Percentiles rank a stretch among this genome's conserved stretches.
Conservation (phyloP, 2,113 vertebrate genomes). For the Pelecanoides urinatrix region DNA sequence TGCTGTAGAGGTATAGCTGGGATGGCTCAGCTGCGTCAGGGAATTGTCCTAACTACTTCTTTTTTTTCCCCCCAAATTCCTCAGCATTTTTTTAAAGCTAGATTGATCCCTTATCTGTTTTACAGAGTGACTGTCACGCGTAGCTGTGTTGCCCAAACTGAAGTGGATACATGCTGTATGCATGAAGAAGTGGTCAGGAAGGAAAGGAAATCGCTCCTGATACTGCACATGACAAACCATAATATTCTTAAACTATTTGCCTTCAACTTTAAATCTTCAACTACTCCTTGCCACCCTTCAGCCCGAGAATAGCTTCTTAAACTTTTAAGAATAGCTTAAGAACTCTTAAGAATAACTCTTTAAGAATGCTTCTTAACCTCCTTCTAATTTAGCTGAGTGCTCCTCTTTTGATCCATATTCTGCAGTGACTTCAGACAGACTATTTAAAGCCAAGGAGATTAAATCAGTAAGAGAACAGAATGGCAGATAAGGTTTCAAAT, state of each 20-base stretch:
- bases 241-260: neutral
- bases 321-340: neutral
- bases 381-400: neutral
- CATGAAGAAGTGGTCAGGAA: neutral
- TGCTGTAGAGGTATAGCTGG: neutral
- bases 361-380: neutral
- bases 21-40: neutral
- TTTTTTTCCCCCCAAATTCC: neutral
- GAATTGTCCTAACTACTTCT: neutral
- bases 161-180: rapidly evolving
- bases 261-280: neutral
- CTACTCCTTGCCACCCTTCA: neutral
- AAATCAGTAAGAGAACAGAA: neutral
- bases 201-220: neutral
- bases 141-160: neutral
- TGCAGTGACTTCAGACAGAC: neutral
- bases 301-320: neutral
- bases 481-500: neutral
- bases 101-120: neutral
- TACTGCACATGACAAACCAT: neutral
- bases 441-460: neutral
- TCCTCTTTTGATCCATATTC: neutral
- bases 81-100: neutral
- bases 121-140: neutral
- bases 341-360: neutral